Conservation (phyloP, 2,888 invertebrate species). For the Thelaira solivaga region DNA sequence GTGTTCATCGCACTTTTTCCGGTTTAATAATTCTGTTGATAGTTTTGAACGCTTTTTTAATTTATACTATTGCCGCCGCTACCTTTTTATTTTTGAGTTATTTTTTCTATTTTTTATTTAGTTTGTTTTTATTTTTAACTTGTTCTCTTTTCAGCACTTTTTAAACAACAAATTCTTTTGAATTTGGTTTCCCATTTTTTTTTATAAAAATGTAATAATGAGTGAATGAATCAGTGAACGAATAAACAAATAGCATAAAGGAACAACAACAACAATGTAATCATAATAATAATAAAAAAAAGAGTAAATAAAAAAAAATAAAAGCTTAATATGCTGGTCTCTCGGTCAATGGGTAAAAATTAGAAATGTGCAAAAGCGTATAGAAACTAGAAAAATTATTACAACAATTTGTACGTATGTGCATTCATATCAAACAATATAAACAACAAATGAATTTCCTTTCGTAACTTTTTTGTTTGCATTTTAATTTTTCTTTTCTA, state of each 20-base stretch:
- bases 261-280: too few relatives aligned
- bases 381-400: background rate
- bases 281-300: too few relatives aligned
- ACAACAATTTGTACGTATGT: slow-evolving; percentile 41
- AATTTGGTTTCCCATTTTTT: background rate
- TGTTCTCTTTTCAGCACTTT: slow-evolving; percentile 14
- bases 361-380: background rate
- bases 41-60: background rate
- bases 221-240: slow-evolving; percentile 6
- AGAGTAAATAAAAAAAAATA: background rate
- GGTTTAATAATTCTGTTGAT: slow-evolving; percentile 29
- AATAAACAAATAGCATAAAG: slow-evolving; percentile 22
- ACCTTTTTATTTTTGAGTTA: background rate
- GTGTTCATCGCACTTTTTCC: slow-evolving; percentile 33
- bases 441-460: slow-evolving; percentile 54
- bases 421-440: slow-evolving; percentile 35
- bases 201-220: slow-evolving; percentile 6
- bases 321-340: slow-evolving; percentile 38
- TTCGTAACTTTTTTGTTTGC: slow-evolving; percentile 43
- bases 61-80: background rate
- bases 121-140: slow-evolving; percentile 18
- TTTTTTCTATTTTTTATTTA: background rate
- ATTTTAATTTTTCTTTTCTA: slow-evolving; percentile 17
- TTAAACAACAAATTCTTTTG: background rate
- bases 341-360: slow-evolving; percentile 60